Base-by-base conservation (phyloP, 2,797 vertebrate species). In the Oceanodroma leucorhoa region DNA sequence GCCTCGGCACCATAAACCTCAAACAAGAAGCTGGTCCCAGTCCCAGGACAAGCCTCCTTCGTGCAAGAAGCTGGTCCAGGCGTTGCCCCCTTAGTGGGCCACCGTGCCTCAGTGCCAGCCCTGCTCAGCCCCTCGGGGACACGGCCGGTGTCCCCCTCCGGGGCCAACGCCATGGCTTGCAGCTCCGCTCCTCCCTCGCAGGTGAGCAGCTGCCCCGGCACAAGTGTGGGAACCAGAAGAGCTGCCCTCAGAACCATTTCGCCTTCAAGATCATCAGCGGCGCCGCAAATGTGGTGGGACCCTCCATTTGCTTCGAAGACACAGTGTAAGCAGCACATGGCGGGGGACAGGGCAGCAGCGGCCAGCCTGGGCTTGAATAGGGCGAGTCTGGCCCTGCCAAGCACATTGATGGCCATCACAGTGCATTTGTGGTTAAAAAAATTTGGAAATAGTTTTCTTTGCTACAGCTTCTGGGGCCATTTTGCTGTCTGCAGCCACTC, bases 291-390 rank as follows among this genome's bases (percentile, higher is more conserved):
- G 94, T 99, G 26, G 97, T 99, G 18, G 99, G 99, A n/a, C 99
- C 99, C 51, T 98, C 94, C 29, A 98, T 99, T 87, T 99, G 99
- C 96, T 98, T 99, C 11, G 91, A 99, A 3, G 97, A 97, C 54
- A 64, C 85, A 48, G 64, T 94, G 99, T 99, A 98, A 91, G 99
- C 98, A 70, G 46, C 29, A 38, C 3, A 1, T 1, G 7, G 22
- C 0, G 6, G 6, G 46, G 60, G 14, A 77, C 0, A 2, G 51
- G 32, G 67, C 70, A 84, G 36, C 36, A 0, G 0, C 23, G 23
- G 13, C 38, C 54, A 32, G 24, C 7, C 54, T 60, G 66, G 65
- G 48, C 60, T 90, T 43, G 34, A 50, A n/a, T 1, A 36, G 77
- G 11, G 43, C 5, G 1, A 36, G 40, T 70, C 26, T 73, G 58